A percentile compares a stretch with the other conserved stretches of the same genome.
Evolutionary conservation across 2,888 invertebrate species (phyloP).

Genomic region (Nasonia oneida): DNA sequence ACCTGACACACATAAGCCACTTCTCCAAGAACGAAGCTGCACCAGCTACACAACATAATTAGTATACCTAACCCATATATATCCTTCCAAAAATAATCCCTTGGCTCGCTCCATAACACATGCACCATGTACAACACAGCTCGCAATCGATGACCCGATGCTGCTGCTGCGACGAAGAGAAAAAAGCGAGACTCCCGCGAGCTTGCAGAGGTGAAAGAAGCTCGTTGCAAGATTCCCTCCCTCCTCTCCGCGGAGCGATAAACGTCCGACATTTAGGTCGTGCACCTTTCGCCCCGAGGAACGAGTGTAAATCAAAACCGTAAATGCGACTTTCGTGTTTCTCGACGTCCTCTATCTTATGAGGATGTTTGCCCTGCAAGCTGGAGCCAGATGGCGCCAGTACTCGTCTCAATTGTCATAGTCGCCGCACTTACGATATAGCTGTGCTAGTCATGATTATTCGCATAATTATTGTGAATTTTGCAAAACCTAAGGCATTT

Average conservation of each 20-base stretch:
- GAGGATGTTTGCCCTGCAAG: too few species aligned
- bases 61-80: not conserved
- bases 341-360: not conserved
- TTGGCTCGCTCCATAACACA: not conserved
- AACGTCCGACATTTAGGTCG: slow-evolving; percentile 48
- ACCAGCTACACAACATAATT: not conserved
- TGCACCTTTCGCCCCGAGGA: not conserved
- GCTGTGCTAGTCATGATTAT: too few species aligned
- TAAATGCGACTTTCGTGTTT: slow-evolving; percentile 53
- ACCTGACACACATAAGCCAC: not conserved
- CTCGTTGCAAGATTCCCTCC: not conserved
- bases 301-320: slow-evolving; percentile 41
- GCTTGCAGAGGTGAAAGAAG: slow-evolving; percentile 16
- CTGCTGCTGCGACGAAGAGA: not conserved
- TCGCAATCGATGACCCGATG: slow-evolving; percentile 34
- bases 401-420: too few species aligned
- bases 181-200: not conserved
- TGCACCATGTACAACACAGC: not conserved
- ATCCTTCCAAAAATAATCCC: not conserved
- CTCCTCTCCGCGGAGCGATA: slow-evolving; percentile 10
- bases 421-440: too few species aligned
- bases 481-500: too few species aligned
- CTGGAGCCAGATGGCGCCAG: too few species aligned
- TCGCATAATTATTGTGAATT: too few species aligned
- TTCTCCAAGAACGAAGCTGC: not conserved